Evolutionary conservation across 2,113 vertebrate species (phyloP).

Genomic region (Xenopus borealis): DNA sequence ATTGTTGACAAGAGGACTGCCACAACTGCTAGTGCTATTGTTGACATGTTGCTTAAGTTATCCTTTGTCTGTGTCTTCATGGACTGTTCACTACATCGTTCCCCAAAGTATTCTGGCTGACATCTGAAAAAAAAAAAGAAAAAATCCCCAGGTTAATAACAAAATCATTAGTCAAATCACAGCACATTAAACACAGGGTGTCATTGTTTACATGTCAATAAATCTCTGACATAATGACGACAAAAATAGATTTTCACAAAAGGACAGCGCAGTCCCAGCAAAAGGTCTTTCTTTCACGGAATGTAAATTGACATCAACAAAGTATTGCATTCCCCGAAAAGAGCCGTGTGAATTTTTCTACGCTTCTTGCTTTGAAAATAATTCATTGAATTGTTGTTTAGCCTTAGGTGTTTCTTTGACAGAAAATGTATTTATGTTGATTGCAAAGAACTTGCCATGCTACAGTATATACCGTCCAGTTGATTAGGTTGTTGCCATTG

Average conservation of each 20-base stretch:
- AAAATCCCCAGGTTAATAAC: slow-evolving; percentile 13
- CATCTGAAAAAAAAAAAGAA: slow-evolving; percentile 63
- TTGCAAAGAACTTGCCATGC: background rate
- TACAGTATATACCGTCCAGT: background rate
- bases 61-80: slow-evolving; percentile 65
- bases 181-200: background rate
- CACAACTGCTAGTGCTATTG: slow-evolving; percentile 56
- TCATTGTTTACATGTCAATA: slow-evolving; percentile 15
- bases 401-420: slow-evolving; percentile 41
- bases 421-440: slow-evolving; percentile 44
- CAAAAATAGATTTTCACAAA: slow-evolving; percentile 37
- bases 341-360: background rate
- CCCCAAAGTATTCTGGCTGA: slow-evolving; percentile 67
- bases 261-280: slow-evolving; percentile 36
- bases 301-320: slow-evolving; percentile 52
- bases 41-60: slow-evolving; percentile 56
- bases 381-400: slow-evolving; percentile 44
- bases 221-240: slow-evolving; percentile 6
- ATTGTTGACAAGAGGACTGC: slow-evolving; percentile 55
- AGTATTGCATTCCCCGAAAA: slow-evolving; percentile 42
- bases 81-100: slow-evolving; percentile 69
- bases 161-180: background rate
- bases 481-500: slow-evolving; percentile 2
- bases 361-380: slow-evolving; percentile 10
- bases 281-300: slow-evolving; percentile 52